These are phyloP conservation scores for Stomatorhinus ivindoensis DNA, from an alignment of 2,113 vertebrate species.

Conservation along the genomic window DNA sequence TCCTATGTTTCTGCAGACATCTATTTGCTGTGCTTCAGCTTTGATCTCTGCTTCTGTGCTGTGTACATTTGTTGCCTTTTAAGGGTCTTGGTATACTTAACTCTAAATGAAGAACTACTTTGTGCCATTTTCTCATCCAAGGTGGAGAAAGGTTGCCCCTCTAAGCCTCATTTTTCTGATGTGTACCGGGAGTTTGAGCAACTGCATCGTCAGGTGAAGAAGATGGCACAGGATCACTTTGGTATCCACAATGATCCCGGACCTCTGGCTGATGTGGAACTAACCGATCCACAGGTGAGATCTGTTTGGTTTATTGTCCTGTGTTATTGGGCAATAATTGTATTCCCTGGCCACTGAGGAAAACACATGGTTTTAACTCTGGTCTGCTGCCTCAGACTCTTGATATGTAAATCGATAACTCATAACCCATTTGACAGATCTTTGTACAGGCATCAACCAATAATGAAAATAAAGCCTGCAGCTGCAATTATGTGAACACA, in stretches of 20 bases:
- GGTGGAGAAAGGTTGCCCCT: slow-evolving; percentile 66
- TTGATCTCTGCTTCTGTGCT: neutral
- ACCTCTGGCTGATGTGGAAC: slow-evolving; percentile 63
- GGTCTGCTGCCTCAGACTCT: neutral
- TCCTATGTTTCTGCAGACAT: neutral
- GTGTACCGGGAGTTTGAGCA: slow-evolving; percentile 89
- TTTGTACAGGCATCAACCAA: neutral
- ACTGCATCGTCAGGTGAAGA: slow-evolving; percentile 73
- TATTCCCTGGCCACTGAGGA: neutral
- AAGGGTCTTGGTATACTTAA: neutral
- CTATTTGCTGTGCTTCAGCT: neutral
- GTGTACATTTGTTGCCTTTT: neutral
- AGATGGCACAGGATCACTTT: slow-evolving; percentile 79
- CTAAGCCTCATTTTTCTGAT: slow-evolving; percentile 71
- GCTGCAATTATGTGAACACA: neutral
- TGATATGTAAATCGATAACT: neutral
- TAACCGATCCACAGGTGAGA: slow-evolving; percentile 71
- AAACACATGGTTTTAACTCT: neutral
- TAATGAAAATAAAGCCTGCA: neutral
- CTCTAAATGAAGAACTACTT: neutral
- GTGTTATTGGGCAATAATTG: neutral
- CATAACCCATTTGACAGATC: neutral
- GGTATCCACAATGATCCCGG: slow-evolving; percentile 42
- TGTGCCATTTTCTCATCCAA: slow-evolving; percentile 32
- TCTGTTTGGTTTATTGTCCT: neutral